Evolutionary conservation across 2,888 invertebrate genomes (phyloP).

Genomic region (Drosophila lacicola): DNA sequence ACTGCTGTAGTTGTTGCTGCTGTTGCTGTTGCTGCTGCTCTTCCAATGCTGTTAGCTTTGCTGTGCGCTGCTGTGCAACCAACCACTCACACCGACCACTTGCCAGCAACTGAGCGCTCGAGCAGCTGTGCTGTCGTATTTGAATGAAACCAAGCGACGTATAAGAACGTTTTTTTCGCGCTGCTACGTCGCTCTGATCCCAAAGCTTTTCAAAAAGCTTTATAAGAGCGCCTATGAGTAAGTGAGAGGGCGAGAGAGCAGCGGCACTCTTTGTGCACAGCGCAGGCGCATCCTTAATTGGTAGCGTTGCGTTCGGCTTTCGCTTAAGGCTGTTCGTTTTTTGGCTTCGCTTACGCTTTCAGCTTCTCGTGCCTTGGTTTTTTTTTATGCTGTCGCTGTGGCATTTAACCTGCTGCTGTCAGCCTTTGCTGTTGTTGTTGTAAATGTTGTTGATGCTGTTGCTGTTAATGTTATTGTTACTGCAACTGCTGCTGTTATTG

Average conservation of each 20-base stretch:
- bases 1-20: constrained; percentile 18
- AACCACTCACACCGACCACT: constrained; percentile 83
- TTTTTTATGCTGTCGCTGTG: constrained; percentile 23
- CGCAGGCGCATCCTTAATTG: constrained; percentile 76
- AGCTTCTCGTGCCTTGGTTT: constrained; percentile 5
- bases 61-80: constrained; percentile 6
- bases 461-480: constrained; percentile 5
- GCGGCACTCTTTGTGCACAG: constrained; percentile 2
- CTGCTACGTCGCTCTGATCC: constrained; percentile 41
- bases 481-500: constrained; percentile 4
- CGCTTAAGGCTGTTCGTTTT: background rate
- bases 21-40: constrained; percentile 19
- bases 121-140: constrained; percentile 84
- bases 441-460: background rate
- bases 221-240: constrained; percentile 56
- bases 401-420: constrained; percentile 49
- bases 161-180: constrained; percentile 51
- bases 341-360: constrained; percentile 5
- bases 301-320: constrained; percentile 15
- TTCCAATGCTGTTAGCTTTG: constrained; percentile 17
- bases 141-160: constrained; percentile 80
- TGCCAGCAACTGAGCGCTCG: constrained; percentile 84
- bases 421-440: constrained; percentile 7
- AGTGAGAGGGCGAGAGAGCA: constrained; percentile 2
- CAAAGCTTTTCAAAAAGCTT: constrained; percentile 61